Base-by-base conservation (phyloP, 2,888 invertebrate genomes). In the Drosophila cyrtoloma region DNA sequence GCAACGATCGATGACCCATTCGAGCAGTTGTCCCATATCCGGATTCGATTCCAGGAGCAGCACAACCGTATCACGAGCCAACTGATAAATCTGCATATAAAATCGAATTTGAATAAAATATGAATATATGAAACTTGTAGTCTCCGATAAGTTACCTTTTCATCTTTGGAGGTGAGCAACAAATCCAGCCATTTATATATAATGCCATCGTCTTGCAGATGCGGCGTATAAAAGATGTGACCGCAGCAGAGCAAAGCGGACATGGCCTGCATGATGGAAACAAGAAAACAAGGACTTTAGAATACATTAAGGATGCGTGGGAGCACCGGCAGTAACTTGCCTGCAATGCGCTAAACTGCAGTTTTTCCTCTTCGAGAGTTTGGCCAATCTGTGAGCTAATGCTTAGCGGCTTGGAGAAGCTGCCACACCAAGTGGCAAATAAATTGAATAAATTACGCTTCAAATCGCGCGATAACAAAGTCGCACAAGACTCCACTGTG, bases 1-100 rank as follows among this genome's bases (percentile, higher is more conserved):
- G 93, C 99, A 99, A 68, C 98, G 96, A 94, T 99, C 98, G 58
- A 99, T 98, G 1, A 98, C 97, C 99, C 99, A 99, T 94, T 99
- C 99, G 53, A 99, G 94, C 61, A 99, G 94, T 7, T 97, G 96
- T 0, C 97, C 97, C 81, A 97, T 97, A 92, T 98, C 98, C 0
- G 98, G 97, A 94, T 99, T 99, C 91, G 98, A 97, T 93, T 99
- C 99, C 79, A 99, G 94, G 55, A 99, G 94, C 55, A 99, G 94
- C 3, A 99, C 97, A 33, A 99, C 97, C 0, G 99, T 99, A 93
- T 99, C 98, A 53, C 98, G 96, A 0, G 97, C 98, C 88, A 99
- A 94, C 82, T 96, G 96, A 93, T 98, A 97, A 82, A 98, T 96
- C 98, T 98, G 37, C 19, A 50, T 1, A 16, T 2, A 28, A 37